Conservation (phyloP, 2,797 vertebrate species). For the Adelosebastes latens region DNA sequence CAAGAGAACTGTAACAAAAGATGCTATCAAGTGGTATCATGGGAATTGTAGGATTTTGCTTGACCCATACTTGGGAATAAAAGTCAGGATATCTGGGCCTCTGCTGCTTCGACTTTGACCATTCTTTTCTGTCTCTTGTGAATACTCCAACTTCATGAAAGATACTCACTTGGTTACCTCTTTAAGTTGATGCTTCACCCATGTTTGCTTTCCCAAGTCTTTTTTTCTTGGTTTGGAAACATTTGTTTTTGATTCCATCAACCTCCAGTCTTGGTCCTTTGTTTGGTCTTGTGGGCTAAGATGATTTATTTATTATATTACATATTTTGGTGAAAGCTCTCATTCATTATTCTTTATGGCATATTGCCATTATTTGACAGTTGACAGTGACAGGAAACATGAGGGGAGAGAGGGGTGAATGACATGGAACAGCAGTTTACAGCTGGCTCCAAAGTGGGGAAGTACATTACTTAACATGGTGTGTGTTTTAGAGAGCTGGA, state of each 20-base stretch:
- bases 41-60: background rate
- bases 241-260: background rate
- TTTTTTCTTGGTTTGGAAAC: background rate
- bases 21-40: background rate
- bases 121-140: background rate
- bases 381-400: background rate
- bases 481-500: background rate
- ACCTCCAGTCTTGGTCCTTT: background rate
- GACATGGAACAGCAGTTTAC: background rate
- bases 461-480: background rate
- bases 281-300: background rate
- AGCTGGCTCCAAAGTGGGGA: background rate
- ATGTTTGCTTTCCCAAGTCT: background rate
- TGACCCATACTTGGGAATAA: background rate
- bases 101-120: too few relatives aligned
- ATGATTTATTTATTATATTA: background rate
- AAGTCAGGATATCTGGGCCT: background rate
- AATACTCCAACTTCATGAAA: background rate
- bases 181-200: fast-evolving
- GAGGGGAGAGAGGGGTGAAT: background rate
- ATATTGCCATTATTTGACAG: background rate
- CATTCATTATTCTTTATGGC: background rate
- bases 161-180: background rate
- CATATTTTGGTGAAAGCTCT: background rate
- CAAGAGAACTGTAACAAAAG: background rate